Evolutionary conservation across 2,797 vertebrate genomes (phyloP), one percentile per base, ranked within the genome.

Genomic region (Hippocampus kuda): DNA sequence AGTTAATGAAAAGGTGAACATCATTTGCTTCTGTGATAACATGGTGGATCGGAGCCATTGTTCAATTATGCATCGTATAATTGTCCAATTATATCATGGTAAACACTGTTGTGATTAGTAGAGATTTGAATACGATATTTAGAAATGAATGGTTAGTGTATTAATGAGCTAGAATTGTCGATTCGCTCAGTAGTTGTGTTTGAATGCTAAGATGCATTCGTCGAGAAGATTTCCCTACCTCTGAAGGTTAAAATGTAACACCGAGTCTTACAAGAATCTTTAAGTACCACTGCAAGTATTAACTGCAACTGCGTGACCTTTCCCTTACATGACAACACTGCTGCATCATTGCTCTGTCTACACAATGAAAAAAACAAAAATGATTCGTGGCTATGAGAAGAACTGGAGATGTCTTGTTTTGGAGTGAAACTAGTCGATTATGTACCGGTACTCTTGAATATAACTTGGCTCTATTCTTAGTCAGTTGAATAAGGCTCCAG

Each of bases 1-100:
- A 27, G 65, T 70, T 54, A 54, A 54, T 68, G 44, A 70, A 56
- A 44, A 66, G 22, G 3, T 62, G 30, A 72, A 70, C 59, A 38
- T 18, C 34, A n/a, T 62, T 63, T 22, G 13, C 12, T 67, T 22
- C 16, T 12, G 38, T 67, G 6, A 54, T 70, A 38, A 72, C 69
- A 48, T 51, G 6, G 15, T 63, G 26, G 27, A 59, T 65, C 42
- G 6, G 42, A 15, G 7, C 3, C 22, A 20, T 10, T 54, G 7
- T 59, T 57, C 22, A 70, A 66, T 70, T 18, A 60, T 30, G n/a
- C 18, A 68, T 54, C 2, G 30, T 41, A 42, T 2, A 15, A 30
- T 44, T 5, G 46, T 66, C 57, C 12, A 42, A 6, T 30, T 46
- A 41, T 38, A 51, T 66, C 26, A 53, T n/a, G 65, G 44, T 66